Evolutionary conservation across 2,888 invertebrate genomes (phyloP).

Genomic region (Polia nebulosa): DNA sequence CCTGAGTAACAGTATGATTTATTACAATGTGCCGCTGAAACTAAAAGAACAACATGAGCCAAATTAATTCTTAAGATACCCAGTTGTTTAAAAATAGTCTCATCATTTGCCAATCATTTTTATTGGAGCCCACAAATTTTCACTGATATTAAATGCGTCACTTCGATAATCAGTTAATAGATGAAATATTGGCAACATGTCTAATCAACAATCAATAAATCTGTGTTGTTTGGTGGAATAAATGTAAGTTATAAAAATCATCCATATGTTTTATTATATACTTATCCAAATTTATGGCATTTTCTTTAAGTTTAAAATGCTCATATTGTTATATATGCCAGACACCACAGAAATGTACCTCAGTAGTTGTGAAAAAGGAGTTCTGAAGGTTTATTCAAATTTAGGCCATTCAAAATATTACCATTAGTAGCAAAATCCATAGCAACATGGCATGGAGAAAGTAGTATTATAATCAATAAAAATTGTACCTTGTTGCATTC

Average conservation of each 20-base stretch:
- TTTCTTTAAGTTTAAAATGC: too few species aligned
- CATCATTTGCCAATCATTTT: constrained; percentile 11
- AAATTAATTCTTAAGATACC: not conserved
- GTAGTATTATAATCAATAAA: not conserved
- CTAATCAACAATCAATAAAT: too few species aligned
- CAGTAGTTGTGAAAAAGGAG: not conserved
- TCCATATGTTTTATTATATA: too few species aligned
- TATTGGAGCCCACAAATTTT: not conserved
- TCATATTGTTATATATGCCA: too few species aligned
- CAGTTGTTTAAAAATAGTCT: constrained; percentile 13
- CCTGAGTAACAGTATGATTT: too few species aligned
- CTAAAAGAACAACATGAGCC: constrained; percentile 3
- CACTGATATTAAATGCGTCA: not conserved
- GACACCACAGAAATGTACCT: not conserved
- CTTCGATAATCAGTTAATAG: not conserved
- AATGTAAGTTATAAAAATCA: too few species aligned
- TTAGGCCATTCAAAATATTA: not conserved
- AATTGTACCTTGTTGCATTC: constrained; percentile 82
- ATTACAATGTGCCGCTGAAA: too few species aligned
- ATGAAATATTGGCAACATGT: not conserved
- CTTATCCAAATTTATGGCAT: too few species aligned
- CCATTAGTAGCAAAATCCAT: not conserved
- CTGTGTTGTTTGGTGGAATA: too few species aligned
- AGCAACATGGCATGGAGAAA: not conserved
- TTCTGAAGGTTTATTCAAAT: too few species aligned